Percentiles rank a stretch among this genome's conserved stretches.
These are phyloP conservation scores for Eptesicus fuscus DNA, from an alignment of 2,113 vertebrate genomes.

Conservation along the genomic window DNA sequence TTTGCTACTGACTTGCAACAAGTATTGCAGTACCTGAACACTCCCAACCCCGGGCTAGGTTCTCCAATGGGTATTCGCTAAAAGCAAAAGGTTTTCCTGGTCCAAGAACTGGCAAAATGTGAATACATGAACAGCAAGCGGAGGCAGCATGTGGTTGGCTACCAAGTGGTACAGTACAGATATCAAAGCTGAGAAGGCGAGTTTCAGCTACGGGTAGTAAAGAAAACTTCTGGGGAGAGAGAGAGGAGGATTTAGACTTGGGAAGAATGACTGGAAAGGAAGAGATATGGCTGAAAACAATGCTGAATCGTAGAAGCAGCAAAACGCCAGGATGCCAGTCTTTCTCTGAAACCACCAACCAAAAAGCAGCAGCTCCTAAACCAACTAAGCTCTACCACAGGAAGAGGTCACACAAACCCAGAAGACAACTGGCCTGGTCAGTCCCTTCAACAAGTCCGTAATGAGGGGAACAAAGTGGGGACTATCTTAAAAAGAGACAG, in stretches of 20 bases:
- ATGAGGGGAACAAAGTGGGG: neutral
- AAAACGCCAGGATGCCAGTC: neutral
- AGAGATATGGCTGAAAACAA: neutral
- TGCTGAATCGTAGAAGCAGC: neutral
- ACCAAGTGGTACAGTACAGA: too few species aligned
- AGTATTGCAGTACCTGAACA: too few species aligned
- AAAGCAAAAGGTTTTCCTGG: neutral
- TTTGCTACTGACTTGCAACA: neutral
- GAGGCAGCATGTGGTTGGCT: too few species aligned
- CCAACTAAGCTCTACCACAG: neutral
- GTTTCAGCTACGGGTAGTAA: neutral
- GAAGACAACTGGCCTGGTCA: neutral
- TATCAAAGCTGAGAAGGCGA: neutral
- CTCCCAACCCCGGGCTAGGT: neutral
- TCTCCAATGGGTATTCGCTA: neutral
- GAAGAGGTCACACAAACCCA: neutral
- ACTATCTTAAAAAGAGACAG: neutral
- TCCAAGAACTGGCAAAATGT: neutral
- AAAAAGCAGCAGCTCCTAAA: neutral
- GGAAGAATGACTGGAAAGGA: neutral
- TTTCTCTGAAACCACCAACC: neutral
- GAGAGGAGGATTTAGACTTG: neutral
- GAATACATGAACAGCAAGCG: neutral
- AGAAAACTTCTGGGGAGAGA: neutral
- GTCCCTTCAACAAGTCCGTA: neutral